phyloP scores from a whole-genome alignment of 2,888 invertebrate species.

The Blastobasis adustella region DNA sequence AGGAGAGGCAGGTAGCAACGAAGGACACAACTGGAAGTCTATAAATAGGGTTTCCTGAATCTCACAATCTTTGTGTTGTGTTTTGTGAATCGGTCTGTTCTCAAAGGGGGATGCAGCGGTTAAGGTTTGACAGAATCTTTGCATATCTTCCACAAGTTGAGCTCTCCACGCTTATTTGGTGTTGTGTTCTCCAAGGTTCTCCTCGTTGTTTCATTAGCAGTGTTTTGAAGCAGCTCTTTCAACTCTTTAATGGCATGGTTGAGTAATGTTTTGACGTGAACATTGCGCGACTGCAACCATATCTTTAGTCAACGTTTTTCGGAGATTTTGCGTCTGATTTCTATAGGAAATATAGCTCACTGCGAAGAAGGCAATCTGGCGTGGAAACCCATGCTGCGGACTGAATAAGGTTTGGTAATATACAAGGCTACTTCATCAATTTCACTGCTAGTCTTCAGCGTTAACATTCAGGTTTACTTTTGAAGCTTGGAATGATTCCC shows the following conservation, averaged over 20 bases:
- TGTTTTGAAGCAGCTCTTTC: conserved; percentile 5
- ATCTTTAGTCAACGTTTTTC: conserved; percentile 11
- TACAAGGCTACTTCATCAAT: conserved; percentile 4
- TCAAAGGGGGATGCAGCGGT: too few species aligned
- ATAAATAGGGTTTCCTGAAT: too few species aligned
- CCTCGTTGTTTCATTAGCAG: neutral
- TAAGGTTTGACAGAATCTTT: too few species aligned
- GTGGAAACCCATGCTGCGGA: conserved; percentile 4
- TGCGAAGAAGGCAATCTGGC: neutral
- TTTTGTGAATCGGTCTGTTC: too few species aligned
- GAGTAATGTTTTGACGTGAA: conserved; percentile 11
- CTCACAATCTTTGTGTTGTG: too few species aligned
- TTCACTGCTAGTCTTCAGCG: conserved; percentile 7
- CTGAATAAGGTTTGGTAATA: conserved; percentile 4
- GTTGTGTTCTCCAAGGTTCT: neutral
- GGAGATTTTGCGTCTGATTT: conserved; percentile 7
- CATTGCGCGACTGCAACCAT: conserved; percentile 4
- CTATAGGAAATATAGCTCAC: neutral
- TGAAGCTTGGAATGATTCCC: conserved; percentile 7
- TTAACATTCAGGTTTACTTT: conserved; percentile 5
- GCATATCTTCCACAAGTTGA: too few species aligned
- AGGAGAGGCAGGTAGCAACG: too few species aligned
- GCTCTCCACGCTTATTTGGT: neutral
- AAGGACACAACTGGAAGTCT: too few species aligned
- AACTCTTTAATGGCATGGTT: conserved; percentile 7